Evolutionary conservation across 1,140 invertebrate species (phyloP).

Genomic region (Aphelenchoides fujianensis): DNA sequence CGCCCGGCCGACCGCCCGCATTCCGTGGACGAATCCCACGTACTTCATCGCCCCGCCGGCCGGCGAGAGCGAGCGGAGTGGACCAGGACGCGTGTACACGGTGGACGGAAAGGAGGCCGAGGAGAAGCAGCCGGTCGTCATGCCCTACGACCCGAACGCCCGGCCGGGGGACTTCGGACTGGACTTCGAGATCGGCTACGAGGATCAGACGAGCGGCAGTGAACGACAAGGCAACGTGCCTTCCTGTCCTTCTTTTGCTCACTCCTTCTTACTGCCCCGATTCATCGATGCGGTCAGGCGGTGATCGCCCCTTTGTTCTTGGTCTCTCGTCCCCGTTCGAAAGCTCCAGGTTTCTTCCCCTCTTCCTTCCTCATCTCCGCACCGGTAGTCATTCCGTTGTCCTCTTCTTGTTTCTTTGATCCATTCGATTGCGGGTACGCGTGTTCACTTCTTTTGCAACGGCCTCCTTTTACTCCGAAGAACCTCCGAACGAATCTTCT

Average conservation of each 20-base stretch:
- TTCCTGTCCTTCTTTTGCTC: background rate
- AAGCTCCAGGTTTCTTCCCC: too few species aligned
- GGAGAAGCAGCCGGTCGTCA: background rate
- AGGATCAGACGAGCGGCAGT: background rate
- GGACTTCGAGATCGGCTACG: background rate
- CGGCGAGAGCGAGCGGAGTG: background rate
- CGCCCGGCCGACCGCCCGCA: background rate
- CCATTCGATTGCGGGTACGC: too few species aligned
- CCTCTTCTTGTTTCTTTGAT: background rate
- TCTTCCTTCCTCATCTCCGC: too few species aligned
- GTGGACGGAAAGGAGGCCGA: background rate
- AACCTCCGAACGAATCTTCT: too few species aligned
- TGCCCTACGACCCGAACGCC: background rate
- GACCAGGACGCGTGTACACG: background rate
- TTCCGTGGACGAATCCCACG: background rate
- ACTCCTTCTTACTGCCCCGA: background rate
- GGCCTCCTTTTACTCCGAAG: too few species aligned
- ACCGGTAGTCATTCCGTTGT: background rate
- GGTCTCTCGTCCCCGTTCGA: too few species aligned
- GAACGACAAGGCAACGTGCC: background rate
- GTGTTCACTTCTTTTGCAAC: too few species aligned
- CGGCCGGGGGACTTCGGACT: background rate
- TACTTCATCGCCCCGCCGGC: background rate
- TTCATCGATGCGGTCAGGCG: background rate
- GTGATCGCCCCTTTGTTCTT: background rate